Percentiles rank a stretch among this genome's conserved stretches.
Evolutionary conservation across 2,888 invertebrate species (phyloP).

Genomic region (Nomada hirtipes): DNA sequence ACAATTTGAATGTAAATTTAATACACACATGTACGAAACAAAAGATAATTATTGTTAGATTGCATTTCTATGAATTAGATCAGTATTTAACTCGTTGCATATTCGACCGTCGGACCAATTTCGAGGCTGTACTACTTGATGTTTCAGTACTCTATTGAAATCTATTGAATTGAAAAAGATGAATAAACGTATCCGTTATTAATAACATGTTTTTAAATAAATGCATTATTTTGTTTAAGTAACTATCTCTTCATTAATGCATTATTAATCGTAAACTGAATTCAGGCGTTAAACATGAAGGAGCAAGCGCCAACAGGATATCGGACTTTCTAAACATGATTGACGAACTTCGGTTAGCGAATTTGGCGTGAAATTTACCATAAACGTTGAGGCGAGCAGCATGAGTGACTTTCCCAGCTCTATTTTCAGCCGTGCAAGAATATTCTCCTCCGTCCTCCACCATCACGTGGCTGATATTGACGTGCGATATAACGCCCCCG

Average conservation of each 20-base stretch:
- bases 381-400: slow-evolving; percentile 92
- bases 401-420: slow-evolving; percentile 90
- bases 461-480: slow-evolving; percentile 92
- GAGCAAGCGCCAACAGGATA: neutral
- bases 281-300: neutral
- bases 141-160: neutral
- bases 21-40: neutral
- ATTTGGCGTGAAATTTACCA: slow-evolving; percentile 85
- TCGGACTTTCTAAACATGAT: neutral
- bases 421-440: slow-evolving; percentile 90
- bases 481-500: slow-evolving; percentile 93
- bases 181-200: too few species aligned
- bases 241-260: neutral
- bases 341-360: neutral
- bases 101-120: neutral
- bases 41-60: neutral
- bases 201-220: too few species aligned
- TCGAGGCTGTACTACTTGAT: slow-evolving; percentile 13
- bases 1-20: neutral
- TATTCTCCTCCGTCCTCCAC: slow-evolving; percentile 93
- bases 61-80: neutral
- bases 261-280: neutral
- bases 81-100: neutral
- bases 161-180: neutral
- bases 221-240: neutral